phyloP scores from a whole-genome alignment of 2,797 vertebrate genomes.

The Enoplosus armatus region DNA sequence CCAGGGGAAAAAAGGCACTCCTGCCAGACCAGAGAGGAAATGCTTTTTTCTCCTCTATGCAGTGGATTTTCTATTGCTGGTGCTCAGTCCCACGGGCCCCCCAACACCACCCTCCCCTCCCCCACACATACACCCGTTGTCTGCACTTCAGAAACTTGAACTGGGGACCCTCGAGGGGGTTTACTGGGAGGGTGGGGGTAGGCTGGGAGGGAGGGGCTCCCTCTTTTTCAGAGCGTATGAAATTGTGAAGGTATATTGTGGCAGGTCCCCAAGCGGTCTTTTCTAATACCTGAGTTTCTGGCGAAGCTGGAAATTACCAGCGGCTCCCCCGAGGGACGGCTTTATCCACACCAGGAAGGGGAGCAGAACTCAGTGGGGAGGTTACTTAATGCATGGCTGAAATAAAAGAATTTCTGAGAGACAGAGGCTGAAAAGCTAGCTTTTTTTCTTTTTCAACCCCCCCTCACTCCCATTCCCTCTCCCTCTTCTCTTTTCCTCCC shows the following conservation, averaged over 20 bases:
- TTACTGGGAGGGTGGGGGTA: conserved; percentile 85
- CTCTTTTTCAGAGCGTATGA: conserved; percentile 92
- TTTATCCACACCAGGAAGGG: conserved; percentile 99
- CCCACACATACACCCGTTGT: conserved; percentile 93
- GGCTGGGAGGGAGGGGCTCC: conserved; percentile 78
- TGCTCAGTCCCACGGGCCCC: conserved; percentile 88
- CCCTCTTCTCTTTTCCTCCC: conserved; percentile 84
- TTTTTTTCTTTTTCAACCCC: conserved; percentile 66
- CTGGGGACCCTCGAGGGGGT: conserved; percentile 97
- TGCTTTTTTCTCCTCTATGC: conserved; percentile 93
- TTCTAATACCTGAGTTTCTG: conserved; percentile 99
- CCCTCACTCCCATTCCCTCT: conserved; percentile 55
- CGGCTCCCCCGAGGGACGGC: conserved; percentile 92
- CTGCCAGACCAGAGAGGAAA: conserved; percentile 99
- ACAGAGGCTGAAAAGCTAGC: conserved; percentile 92
- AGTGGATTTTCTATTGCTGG: conserved; percentile 99
- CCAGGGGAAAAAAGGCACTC: conserved; percentile 92
- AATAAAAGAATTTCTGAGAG: conserved; percentile 99
- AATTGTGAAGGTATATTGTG: conserved; percentile 99
- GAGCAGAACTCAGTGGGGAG: conserved; percentile 99
- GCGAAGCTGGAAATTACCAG: conserved; percentile 99
- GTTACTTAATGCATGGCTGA: conserved; percentile 99
- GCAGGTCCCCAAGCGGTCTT: conserved; percentile 99
- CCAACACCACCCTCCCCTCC: conserved; percentile 87
- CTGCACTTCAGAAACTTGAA: conserved; percentile 99